Conservation (phyloP, 2,113 vertebrate species). For the Guaruba guarouba region DNA sequence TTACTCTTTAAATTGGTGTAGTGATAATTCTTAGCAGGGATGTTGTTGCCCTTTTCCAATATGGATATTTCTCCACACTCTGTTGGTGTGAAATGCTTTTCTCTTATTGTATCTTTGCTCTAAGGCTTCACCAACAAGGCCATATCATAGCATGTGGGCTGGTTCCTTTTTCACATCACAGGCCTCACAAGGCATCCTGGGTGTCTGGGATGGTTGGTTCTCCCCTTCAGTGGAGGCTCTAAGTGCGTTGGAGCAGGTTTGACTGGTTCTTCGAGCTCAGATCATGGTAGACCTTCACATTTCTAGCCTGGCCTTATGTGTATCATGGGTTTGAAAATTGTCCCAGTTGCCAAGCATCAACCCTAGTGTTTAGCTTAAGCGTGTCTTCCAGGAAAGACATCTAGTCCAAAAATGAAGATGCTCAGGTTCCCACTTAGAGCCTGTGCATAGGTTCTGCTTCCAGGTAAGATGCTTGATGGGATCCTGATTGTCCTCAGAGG, state of each 20-base stretch:
- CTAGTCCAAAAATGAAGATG: background rate
- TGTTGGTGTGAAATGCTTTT: background rate
- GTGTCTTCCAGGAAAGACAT: background rate
- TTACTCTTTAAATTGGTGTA: background rate
- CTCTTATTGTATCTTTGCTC: background rate
- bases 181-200: background rate
- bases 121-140: background rate
- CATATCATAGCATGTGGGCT: accelerated
- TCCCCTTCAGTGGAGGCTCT: background rate
- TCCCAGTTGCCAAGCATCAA: background rate
- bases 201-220: background rate
- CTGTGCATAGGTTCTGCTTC: background rate
- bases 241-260: background rate
- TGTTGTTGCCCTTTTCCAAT: background rate
- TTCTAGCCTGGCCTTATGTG: background rate
- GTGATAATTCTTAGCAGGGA: background rate
- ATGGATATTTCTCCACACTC: background rate
- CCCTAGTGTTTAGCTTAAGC: background rate
- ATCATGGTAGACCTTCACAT: background rate
- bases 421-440: background rate
- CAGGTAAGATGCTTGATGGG: background rate
- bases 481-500: background rate
- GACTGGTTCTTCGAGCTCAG: accelerated
- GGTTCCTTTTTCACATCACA: background rate
- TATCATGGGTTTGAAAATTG: background rate